A percentile compares a stretch with the other conserved stretches of the same genome.
These are phyloP conservation scores for Ornithoptera alexandrae DNA, from an alignment of 2,888 invertebrate genomes.

Conservation along the genomic window DNA sequence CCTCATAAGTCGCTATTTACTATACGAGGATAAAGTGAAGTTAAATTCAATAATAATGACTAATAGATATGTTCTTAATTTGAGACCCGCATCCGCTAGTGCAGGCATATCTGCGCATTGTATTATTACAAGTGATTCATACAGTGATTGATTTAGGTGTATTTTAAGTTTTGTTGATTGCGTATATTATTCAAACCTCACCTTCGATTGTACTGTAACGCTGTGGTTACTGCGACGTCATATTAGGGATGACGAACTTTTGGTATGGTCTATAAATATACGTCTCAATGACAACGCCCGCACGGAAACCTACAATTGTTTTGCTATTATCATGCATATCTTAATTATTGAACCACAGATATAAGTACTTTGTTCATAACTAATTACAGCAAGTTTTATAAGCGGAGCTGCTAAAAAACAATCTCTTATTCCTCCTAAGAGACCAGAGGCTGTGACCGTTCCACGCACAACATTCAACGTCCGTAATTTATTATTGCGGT, in stretches of 20 bases:
- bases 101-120: constrained; percentile 39
- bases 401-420: no score
- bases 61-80: constrained; percentile 5
- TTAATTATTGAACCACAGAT: background rate
- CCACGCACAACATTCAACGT: no score
- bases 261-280: constrained; percentile 8
- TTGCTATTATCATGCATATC: background rate
- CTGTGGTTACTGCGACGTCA: constrained; percentile 22
- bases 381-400: no score
- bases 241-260: constrained; percentile 3
- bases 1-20: no score
- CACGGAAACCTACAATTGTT: background rate
- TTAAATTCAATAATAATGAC: constrained; percentile 1
- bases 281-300: constrained; percentile 1
- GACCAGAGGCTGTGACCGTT: no score
- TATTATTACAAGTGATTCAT: constrained; percentile 47
- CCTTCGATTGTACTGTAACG: constrained; percentile 34
- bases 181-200: constrained; percentile 44
- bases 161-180: constrained; percentile 35
- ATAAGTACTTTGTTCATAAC: background rate
- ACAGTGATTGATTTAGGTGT: constrained; percentile 44
- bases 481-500: no score
- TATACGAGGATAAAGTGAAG: no score
- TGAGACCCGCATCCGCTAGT: background rate
- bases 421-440: no score